Conservation (phyloP, 1,140 invertebrate genomes). For the Drosophila fuyamai region DNA sequence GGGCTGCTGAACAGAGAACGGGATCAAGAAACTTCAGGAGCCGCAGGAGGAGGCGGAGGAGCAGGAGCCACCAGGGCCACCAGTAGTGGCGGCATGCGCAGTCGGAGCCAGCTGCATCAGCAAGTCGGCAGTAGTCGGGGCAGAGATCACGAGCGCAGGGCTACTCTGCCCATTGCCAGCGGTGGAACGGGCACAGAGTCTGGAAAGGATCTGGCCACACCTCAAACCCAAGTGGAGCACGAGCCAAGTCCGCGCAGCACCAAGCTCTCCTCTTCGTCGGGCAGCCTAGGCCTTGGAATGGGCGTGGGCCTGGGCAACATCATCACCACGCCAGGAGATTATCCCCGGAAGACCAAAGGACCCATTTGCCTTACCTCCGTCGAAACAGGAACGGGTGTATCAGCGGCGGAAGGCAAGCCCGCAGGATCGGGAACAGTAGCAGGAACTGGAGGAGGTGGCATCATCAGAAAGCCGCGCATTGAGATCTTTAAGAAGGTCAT, state of each 20-base stretch:
- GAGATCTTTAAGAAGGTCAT: conserved; percentile 87
- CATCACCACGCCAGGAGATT: conserved; percentile 79
- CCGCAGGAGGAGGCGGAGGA: background rate
- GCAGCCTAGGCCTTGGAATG: conserved; percentile 67
- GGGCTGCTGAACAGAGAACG: conserved; percentile 80
- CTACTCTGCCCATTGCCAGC: conserved; percentile 76
- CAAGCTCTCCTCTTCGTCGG: conserved; percentile 76
- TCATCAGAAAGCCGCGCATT: conserved; percentile 80
- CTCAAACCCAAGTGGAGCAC: conserved; percentile 30
- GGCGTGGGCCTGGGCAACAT: conserved; percentile 67
- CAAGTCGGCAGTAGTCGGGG: conserved; percentile 25
- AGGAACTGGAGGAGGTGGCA: background rate
- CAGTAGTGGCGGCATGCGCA: conserved; percentile 41
- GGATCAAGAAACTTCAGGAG: conserved; percentile 49
- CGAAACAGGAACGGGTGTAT: conserved; percentile 4
- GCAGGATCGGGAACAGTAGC: conserved; percentile 5
- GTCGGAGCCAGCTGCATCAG: conserved; percentile 41
- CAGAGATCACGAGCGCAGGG: conserved; percentile 67
- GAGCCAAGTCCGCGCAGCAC: conserved; percentile 65
- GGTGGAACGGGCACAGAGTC: conserved; percentile 4
- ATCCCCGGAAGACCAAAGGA: conserved; percentile 80
- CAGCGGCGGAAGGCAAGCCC: background rate
- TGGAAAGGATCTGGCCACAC: conserved; percentile 37
- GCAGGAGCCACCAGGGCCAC: conserved; percentile 27
- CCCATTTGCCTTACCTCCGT: conserved; percentile 73